These are phyloP conservation scores for Volucella inanis DNA, from an alignment of 2,888 invertebrate genomes.

Conservation along the genomic window DNA sequence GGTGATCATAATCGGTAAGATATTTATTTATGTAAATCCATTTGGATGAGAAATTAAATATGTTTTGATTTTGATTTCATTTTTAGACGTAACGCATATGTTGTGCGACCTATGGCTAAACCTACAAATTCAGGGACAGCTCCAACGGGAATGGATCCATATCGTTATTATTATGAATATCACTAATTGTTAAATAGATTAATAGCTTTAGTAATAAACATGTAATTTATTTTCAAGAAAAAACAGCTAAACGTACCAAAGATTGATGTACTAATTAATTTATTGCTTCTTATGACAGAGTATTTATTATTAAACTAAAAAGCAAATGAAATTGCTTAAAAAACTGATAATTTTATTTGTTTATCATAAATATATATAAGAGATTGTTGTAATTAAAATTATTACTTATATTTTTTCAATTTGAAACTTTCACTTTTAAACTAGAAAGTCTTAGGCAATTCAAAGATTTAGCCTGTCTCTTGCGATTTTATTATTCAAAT, in stretches of 20 bases:
- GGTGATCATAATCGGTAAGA: constrained; percentile 86
- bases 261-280: constrained; percentile 35
- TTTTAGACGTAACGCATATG: constrained; percentile 86
- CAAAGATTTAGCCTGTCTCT: too few species aligned
- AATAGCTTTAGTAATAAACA: constrained; percentile 37
- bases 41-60: background rate
- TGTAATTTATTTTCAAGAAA: constrained; percentile 40
- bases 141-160: constrained; percentile 84
- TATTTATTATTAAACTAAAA: constrained; percentile 24
- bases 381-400: background rate
- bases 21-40: background rate
- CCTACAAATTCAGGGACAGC: constrained; percentile 78
- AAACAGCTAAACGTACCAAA: constrained; percentile 63
- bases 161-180: constrained; percentile 85
- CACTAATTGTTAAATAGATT: constrained; percentile 76
- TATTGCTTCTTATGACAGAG: background rate
- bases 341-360: constrained; percentile 18
- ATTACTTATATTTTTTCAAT: background rate
- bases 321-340: constrained; percentile 13
- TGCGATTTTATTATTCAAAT: too few species aligned
- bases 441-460: too few species aligned
- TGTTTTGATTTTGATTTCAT: constrained; percentile 5
- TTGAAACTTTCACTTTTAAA: constrained; percentile 10
- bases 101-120: constrained; percentile 85
- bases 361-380: constrained; percentile 7